Evolutionary conservation across 1,140 invertebrate genomes (phyloP), one percentile per base, ranked within the genome.

Genomic region (Pseudachorutes palmiensis): DNA sequence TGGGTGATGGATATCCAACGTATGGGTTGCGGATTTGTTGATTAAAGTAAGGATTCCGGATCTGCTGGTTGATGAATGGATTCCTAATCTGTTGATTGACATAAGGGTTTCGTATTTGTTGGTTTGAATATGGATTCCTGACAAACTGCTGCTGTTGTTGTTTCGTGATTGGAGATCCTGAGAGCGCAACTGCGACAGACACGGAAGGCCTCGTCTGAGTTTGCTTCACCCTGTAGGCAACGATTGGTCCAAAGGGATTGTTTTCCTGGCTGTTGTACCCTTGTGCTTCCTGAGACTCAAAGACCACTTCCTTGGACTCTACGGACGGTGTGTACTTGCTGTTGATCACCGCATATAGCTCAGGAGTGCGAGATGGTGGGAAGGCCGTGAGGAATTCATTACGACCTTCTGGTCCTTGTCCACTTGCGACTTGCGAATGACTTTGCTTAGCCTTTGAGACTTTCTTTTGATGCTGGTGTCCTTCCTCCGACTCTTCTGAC

Each of bases 311-410:
- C n/a, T 33, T 5, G 28, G 31, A 41, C 22, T 41, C 45, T 14
- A 51, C 62, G 19, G 36, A 41, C 36, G 36, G 5, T 14, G 62
- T 36, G 31, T 49, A 51, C 22, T 28, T 12, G 32, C 62, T 64
- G 16, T 64, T 55, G 45, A 64, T 69, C 2, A 73, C 62, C 19
- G 72, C 69, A 24, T 61, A 70, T 1, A 73, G 51, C 22, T 64
- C 24, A 31, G 72, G 72, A 31, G 60, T 67, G 1, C 72, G 30
- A 19, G 69, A 71, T 0, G 72, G 72, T 19, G 72, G 72, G 66
- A 73, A 73, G 14, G 65, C 45, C 22, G 61, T 55, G 3, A 60
- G 22, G 14, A 45, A 41, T 51, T 64, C 60, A 49, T 66, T 57
- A 63, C 64, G 24, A 32, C 55, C 64, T 45, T 67, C 60, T 12